Conservation (phyloP, 2,113 vertebrate genomes). For the Beaufortia kweichowensis region DNA sequence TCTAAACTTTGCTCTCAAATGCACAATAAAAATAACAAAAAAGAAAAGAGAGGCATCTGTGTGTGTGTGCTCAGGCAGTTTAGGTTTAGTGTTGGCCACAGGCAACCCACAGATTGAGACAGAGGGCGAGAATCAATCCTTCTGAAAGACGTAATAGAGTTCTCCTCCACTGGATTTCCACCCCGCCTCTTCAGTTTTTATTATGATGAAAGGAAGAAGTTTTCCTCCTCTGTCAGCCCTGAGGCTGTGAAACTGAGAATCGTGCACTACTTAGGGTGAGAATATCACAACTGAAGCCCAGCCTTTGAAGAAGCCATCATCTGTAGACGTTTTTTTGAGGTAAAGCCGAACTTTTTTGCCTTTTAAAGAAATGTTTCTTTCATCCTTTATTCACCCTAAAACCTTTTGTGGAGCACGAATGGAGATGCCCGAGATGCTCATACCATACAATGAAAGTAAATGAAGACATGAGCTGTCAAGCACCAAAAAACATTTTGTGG, state of each 20-base stretch:
- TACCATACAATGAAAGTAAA: too few species aligned
- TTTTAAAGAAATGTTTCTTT: background rate
- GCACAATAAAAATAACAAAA: constrained; percentile 8
- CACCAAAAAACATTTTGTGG: too few species aligned
- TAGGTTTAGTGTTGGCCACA: constrained; percentile 19
- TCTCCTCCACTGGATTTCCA: constrained; percentile 41
- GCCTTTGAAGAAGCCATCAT: background rate
- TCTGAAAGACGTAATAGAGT: constrained; percentile 25
- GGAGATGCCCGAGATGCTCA: too few species aligned
- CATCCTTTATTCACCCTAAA: too few species aligned
- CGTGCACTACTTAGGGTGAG: background rate
- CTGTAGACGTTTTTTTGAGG: background rate
- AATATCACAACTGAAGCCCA: background rate
- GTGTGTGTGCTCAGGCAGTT: constrained; percentile 25
- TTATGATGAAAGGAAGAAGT: constrained; percentile 36
- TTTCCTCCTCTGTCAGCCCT: constrained; percentile 40
- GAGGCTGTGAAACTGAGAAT: constrained; percentile 42
- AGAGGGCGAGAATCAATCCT: constrained; percentile 57
- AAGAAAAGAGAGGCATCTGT: constrained; percentile 1
- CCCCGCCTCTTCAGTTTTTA: constrained; percentile 42
- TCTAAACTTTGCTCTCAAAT: background rate
- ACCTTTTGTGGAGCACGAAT: too few species aligned
- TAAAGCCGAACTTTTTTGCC: too few species aligned
- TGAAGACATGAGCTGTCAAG: too few species aligned
- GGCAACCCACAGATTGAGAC: constrained; percentile 25